Base-by-base conservation (phyloP, 2,113 vertebrate genomes). In the Edolisoma coerulescens region DNA sequence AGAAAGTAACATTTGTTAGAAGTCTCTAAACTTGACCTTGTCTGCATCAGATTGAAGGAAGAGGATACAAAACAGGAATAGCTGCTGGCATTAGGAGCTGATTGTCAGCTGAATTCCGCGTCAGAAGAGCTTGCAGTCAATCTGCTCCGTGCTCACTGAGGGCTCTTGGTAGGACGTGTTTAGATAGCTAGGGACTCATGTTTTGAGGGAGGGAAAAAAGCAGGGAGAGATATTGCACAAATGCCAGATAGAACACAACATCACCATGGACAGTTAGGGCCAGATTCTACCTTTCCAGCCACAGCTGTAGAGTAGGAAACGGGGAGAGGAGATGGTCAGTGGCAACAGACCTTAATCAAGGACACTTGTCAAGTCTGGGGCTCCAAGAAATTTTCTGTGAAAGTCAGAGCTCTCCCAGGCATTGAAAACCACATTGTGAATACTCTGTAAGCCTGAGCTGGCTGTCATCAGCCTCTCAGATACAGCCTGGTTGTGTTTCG, bases 1-100 rank as follows among this genome's bases (percentile, higher is more conserved):
- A 91, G 84, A 76, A 78, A 93, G 64, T 53, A 95, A 86, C 87
- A 93, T 95, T 95, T 87, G 91, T 86, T 89, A 39, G 47, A 93
- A 96, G 94, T 77, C 89, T 92, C 67, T 91, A 84, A 85, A 79
- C 61, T 80, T 71, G 91, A 95, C 95, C 94, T 95, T 96, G 94
- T 87, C 15, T 2, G 42, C 84, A 73, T 82, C 64, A 78, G 79
- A 79, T 0, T 75, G 94, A 88, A 95, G 56, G 89, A 76, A 93
- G 64, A 88, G 64, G 84, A 94, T 45, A 47, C 39, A 70, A 73
- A 87, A 37, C 71, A 88, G 76, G 82, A 95, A 96, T 93, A 95
- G 94, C 94, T 93, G 82, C 87, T 90, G 91, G 95, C 92, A 49
- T 68, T 52, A 79, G 90, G 81, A 93, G 76, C 83, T 60, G 85